Percentiles rank a stretch among this genome's conserved stretches.
Conservation (phyloP, 2,113 vertebrate genomes). For the Pterocles orientalis region DNA sequence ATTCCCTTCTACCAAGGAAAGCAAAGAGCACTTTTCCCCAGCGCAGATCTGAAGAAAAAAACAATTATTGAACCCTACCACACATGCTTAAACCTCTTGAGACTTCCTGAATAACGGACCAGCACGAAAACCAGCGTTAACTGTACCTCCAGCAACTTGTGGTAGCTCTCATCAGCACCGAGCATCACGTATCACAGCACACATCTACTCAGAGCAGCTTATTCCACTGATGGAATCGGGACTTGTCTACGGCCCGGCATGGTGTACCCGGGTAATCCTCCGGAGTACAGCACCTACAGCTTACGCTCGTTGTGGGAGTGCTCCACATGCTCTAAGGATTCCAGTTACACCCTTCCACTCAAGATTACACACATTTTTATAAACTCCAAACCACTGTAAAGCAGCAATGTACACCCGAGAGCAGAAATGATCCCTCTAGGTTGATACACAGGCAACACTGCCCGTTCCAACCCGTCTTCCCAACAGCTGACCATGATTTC, state of each 20-base stretch:
- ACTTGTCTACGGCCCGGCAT: fast-evolving
- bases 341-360: not conserved
- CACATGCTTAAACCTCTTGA: not conserved
- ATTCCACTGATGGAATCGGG: fast-evolving
- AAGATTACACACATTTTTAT: not conserved
- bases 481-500: not conserved
- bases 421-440: not conserved
- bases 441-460: fast-evolving
- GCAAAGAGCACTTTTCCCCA: not conserved
- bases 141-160: not conserved
- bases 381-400: not conserved
- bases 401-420: not conserved
- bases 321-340: not conserved
- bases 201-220: not conserved
- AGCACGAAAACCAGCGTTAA: not conserved
- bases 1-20: not conserved
- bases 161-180: fast-evolving
- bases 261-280: fast-evolving
- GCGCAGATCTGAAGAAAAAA: not conserved
- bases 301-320: fast-evolving
- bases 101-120: not conserved
- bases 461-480: not conserved
- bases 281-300: not conserved
- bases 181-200: fast-evolving
- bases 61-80: not conserved